Evolutionary conservation across 2,888 invertebrate genomes (phyloP), one percentile per base, ranked within the genome.

Genomic region (Ornithoptera alexandrae): DNA sequence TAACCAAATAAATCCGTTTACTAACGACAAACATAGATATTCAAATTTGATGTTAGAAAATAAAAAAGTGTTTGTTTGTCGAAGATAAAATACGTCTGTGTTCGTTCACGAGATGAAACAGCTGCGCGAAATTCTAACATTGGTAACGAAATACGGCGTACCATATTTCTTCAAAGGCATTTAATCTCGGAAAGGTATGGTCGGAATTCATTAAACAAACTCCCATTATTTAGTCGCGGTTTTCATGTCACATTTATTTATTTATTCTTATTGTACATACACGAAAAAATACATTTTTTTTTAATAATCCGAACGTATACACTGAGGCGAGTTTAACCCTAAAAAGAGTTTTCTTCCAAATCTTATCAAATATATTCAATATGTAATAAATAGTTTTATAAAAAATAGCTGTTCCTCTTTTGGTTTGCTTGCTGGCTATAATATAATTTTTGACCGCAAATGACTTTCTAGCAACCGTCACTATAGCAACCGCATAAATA

Each of bases 91-190:
- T 22, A 61, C 61, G 53, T 67, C 50, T 67, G 53, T 56, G 17
- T 53, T 53, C 78, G 78, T 79, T 84, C 82, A 83, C 78, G 80
- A 81, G 75, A 72, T 78, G 78, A 79, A 81, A 76, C 88, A 87
- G 84, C 84, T 88, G 88, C 74, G 83, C 80, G 78, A 74, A 84
- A 84, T 86, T 85, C 84, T 80, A 85, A 83, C 84, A 82, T 86
- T 81, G 74, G 75, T 73, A 74, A 78, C 84, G 84, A 88, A 87
- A 87, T 87, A 88, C 81, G 82, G 76, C 79, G 73, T 78, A 73
- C 77, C 87, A 87, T 87, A 88, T 88, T 87, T 39, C 53, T 61
- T 61, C 42, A 20, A 61, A 53, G 39, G 39, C 22, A 62, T 62
- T 71, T 72, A 67, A 53, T 69, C 68, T 24, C 69, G 67, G 69